phyloP scores from a whole-genome alignment of 2,888 invertebrate genomes.

The Cylloceria caligata region DNA sequence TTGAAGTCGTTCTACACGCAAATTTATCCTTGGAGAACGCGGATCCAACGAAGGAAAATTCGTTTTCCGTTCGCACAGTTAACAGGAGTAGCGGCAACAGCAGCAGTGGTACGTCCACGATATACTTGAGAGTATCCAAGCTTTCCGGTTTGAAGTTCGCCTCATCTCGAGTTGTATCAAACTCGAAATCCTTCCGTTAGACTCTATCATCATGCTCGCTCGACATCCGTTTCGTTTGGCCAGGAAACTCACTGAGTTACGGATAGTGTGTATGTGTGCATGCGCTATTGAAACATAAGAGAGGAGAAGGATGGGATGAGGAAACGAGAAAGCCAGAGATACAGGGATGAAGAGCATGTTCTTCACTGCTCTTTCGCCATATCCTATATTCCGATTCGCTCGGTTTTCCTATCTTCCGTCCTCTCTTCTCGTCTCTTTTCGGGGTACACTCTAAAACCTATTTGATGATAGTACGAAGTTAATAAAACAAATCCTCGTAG shows the following conservation, averaged over 20 bases:
- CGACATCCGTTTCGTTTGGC: conserved; percentile 60
- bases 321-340: not conserved
- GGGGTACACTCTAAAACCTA: conserved; percentile 67
- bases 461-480: conserved; percentile 76
- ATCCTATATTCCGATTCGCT: conserved; percentile 45
- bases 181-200: conserved; percentile 56
- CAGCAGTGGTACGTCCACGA: conserved; percentile 15
- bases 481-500: conserved; percentile 82
- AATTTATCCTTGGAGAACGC: conserved; percentile 13
- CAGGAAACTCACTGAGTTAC: not conserved
- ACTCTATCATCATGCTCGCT: conserved; percentile 15
- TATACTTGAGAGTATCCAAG: not conserved
- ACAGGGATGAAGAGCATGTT: not conserved
- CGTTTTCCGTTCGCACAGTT: not conserved
- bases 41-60: conserved; percentile 25
- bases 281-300: not conserved
- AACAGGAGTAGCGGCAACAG: conserved; percentile 11
- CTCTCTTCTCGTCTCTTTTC: conserved; percentile 25
- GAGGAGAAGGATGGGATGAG: not conserved
- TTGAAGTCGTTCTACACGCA: conserved; percentile 14
- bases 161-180: conserved; percentile 31
- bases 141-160: conserved; percentile 24
- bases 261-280: conserved; percentile 4
- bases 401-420: conserved; percentile 24
- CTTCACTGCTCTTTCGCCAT: conserved; percentile 8